Evolutionary conservation across 2,797 vertebrate genomes (phyloP).

Genomic region (Onychomys leucogaster): DNA sequence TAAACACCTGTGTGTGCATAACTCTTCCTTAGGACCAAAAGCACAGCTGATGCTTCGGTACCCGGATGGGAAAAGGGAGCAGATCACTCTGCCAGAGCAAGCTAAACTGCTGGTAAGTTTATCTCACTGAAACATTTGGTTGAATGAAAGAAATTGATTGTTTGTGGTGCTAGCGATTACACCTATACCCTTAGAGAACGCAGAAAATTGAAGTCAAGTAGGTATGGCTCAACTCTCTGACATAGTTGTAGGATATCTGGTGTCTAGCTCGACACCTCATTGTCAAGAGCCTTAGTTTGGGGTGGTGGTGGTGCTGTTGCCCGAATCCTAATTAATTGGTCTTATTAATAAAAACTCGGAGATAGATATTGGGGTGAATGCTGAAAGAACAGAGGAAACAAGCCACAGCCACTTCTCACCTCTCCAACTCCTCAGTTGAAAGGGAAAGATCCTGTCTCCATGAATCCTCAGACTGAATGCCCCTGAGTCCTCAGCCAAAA

Average conservation of each 20-base stretch:
- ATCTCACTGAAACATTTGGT: conserved; percentile 25
- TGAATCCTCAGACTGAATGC: too few relatives aligned
- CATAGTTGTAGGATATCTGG: background rate
- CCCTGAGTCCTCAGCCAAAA: too few relatives aligned
- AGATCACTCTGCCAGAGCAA: conserved; percentile 97
- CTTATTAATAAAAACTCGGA: too few relatives aligned
- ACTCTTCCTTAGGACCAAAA: conserved; percentile 93
- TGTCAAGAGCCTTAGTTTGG: background rate
- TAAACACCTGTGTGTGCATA: conserved; percentile 23
- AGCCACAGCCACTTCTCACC: too few relatives aligned
- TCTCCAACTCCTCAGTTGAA: too few relatives aligned
- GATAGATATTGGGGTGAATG: too few relatives aligned
- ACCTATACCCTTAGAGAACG: background rate
- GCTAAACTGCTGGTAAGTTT: conserved; percentile 96
- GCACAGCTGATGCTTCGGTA: conserved; percentile 98
- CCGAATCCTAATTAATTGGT: too few relatives aligned
- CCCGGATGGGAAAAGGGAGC: conserved; percentile 98
- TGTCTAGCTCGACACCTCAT: conserved; percentile 45
- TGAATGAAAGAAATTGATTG: conserved; percentile 1
- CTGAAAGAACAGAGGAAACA: too few relatives aligned
- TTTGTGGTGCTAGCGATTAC: background rate
- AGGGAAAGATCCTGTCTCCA: too few relatives aligned
- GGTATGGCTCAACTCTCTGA: conserved; percentile 41
- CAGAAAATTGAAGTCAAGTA: background rate
- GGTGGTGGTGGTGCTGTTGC: too few relatives aligned